These are phyloP conservation scores for Tapirus indicus DNA, from an alignment of 2,797 vertebrate genomes.

Conservation along the genomic window DNA sequence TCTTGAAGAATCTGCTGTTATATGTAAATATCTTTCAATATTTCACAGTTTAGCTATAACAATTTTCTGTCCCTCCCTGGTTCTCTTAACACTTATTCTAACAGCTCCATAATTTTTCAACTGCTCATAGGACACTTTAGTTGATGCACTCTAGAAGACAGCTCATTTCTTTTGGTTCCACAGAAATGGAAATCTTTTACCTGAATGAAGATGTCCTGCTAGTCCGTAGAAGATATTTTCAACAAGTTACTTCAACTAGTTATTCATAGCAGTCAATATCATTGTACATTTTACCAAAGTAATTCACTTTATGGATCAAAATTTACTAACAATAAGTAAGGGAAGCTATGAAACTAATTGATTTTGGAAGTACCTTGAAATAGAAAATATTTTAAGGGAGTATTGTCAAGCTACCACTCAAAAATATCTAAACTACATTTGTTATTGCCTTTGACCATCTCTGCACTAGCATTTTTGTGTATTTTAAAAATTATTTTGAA, in stretches of 20 bases:
- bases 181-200: neutral
- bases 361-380: neutral
- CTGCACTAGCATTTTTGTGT: neutral
- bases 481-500: neutral
- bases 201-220: neutral
- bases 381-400: neutral
- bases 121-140: no score
- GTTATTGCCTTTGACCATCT: neutral
- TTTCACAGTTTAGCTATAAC: neutral
- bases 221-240: neutral
- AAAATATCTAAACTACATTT: neutral
- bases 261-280: neutral
- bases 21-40: neutral
- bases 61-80: neutral
- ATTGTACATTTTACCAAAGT: neutral
- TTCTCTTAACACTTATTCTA: neutral
- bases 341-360: neutral
- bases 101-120: neutral
- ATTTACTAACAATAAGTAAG: neutral
- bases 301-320: neutral
- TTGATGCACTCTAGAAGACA: neutral
- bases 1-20: neutral
- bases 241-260: neutral
- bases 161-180: neutral
- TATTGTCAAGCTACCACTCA: no score